These are phyloP conservation scores for Mellilla xanthometata DNA, from an alignment of 2,888 invertebrate genomes.

Conservation along the genomic window DNA sequence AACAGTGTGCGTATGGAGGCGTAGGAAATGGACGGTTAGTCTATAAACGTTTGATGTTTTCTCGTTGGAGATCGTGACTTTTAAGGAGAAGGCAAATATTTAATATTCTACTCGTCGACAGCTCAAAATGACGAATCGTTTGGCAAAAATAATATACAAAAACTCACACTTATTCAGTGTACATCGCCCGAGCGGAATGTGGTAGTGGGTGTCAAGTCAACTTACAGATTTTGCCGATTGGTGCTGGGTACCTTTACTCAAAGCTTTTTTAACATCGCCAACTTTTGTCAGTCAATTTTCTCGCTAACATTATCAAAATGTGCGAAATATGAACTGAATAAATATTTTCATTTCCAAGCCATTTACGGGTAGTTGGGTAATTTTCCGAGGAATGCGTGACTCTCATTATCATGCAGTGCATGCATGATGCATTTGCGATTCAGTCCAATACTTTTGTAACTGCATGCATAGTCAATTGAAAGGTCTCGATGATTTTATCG, in stretches of 20 bases:
- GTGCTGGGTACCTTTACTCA: background rate
- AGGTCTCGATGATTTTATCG: conserved; percentile 22
- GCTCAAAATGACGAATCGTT: conserved; percentile 35
- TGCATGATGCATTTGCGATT: conserved; percentile 20
- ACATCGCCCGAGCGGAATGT: conserved; percentile 17
- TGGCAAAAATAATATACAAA: conserved; percentile 34
- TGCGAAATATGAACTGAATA: conserved; percentile 1
- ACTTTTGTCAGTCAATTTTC: background rate
- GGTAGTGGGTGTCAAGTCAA: conserved; percentile 13
- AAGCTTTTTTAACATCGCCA: background rate
- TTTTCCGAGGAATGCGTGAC: conserved; percentile 12
- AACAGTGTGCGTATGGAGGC: conserved; percentile 8
- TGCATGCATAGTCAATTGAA: conserved; percentile 25
- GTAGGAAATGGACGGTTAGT: conserved; percentile 6
- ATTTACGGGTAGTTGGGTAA: conserved; percentile 3
- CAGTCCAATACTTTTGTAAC: conserved; percentile 21
- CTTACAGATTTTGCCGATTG: conserved; percentile 8
- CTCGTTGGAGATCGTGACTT: conserved; percentile 12
- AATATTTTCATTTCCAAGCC: background rate
- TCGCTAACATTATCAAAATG: background rate
- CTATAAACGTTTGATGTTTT: conserved; percentile 1
- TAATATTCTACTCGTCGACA: conserved; percentile 45
- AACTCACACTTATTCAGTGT: conserved; percentile 15
- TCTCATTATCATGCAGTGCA: conserved; percentile 15
- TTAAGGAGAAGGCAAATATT: conserved; percentile 52